phyloP scores from a whole-genome alignment of 2,888 invertebrate species.

The Diarsia rubi region DNA sequence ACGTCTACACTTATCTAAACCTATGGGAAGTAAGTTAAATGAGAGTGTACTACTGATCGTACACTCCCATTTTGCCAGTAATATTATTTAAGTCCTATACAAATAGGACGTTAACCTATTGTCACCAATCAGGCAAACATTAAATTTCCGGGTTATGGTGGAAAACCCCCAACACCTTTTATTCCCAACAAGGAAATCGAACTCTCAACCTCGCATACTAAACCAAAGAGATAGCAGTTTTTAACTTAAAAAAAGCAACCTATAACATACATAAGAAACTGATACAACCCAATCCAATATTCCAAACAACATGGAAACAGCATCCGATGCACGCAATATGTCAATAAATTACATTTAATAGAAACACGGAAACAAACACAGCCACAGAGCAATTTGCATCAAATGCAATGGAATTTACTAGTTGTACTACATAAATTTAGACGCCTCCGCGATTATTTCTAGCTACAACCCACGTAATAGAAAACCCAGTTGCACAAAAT shows the following conservation, averaged over 20 bases:
- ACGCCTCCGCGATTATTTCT: conserved; percentile 38
- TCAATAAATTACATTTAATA: conserved; percentile 35
- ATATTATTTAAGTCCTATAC: not conserved
- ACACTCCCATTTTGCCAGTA: not conserved
- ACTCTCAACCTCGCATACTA: not conserved
- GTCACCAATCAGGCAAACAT: not conserved
- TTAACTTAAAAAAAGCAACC: not conserved
- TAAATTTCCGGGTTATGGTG: not conserved
- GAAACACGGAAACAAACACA: conserved; percentile 36
- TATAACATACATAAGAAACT: not conserved
- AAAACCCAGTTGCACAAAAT: conserved; percentile 48
- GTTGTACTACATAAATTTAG: conserved; percentile 46
- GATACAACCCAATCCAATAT: not conserved
- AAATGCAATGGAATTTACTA: conserved; percentile 57
- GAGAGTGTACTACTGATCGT: too few species aligned
- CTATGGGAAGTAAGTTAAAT: too few species aligned
- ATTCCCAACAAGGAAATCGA: not conserved
- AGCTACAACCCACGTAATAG: conserved; percentile 31
- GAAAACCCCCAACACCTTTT: not conserved
- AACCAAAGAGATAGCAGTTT: not conserved
- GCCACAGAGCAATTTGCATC: conserved; percentile 40
- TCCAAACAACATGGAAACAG: conserved; percentile 16
- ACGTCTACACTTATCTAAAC: too few species aligned
- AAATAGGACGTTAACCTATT: not conserved
- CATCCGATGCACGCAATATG: conserved; percentile 27